phyloP scores from a whole-genome alignment of 2,797 vertebrate species.

The Eospalax fontanierii region DNA sequence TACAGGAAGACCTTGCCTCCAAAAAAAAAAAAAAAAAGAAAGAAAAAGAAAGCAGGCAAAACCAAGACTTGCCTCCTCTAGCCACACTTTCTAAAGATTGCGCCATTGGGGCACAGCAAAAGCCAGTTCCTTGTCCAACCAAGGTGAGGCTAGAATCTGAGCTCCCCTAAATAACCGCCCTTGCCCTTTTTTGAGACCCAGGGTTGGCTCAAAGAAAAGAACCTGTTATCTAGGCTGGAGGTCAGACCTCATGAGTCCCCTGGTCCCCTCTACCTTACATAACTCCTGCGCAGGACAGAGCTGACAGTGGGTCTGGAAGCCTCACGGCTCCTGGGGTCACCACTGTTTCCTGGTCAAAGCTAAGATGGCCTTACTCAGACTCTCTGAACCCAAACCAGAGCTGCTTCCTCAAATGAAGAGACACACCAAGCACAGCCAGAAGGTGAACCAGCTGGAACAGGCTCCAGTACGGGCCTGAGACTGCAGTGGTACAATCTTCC shows the following conservation, averaged over 20 bases:
- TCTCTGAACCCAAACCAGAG: background rate
- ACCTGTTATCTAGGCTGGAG: background rate
- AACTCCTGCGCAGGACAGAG: background rate
- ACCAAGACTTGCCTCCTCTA: slow-evolving; percentile 19
- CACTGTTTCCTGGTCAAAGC: background rate
- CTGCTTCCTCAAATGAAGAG: background rate
- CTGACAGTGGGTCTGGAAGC: background rate
- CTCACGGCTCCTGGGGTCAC: background rate
- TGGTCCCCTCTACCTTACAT: background rate
- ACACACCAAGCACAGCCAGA: background rate
- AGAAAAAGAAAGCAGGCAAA: no score
- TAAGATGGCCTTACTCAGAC: background rate
- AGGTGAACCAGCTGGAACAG: background rate
- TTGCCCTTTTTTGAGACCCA: background rate
- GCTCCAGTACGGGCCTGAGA: no score
- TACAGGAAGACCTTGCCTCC: no score
- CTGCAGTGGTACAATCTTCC: no score
- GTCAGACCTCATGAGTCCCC: background rate
- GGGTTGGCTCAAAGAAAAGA: background rate
- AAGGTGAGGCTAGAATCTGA: background rate
- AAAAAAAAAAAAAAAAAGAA: no score
- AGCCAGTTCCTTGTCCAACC: background rate
- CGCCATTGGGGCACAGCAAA: background rate
- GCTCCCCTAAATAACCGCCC: background rate
- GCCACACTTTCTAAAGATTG: background rate